Evolutionary conservation across 2,113 vertebrate genomes (phyloP), one percentile per base, ranked within the genome.

Genomic region (Corvus hawaiiensis): DNA sequence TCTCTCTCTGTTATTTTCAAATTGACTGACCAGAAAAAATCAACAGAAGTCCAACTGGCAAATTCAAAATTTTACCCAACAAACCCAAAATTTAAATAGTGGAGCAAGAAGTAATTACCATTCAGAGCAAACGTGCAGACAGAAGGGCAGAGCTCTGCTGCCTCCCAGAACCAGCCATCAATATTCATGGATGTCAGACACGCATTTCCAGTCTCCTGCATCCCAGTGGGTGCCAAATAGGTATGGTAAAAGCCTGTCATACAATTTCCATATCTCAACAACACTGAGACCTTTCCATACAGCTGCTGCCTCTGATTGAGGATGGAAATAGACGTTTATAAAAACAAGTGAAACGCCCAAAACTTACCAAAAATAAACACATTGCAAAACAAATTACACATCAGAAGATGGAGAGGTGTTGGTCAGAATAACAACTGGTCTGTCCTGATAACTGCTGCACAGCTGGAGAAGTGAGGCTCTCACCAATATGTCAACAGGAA

Each of bases 101-200:
- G 2, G 61, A 68, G 37, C 2, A 4, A 64, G 69, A 48, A 75
- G 33, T 9, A n/a, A 35, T 68, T 55, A 46, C 23, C n/a, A 19
- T n/a, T 89, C 66, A 75, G 69, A 87, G 73, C n/a, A 78, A 87
- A 41, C 0, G 2, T 2, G 1, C 5, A 2, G 64, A 35, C 0
- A 0, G 32, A 52, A 80, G 35, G 72, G 84, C 54, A 54, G 84
- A 89, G 61, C 44, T 91, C 54, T 61, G 52, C 80, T 78, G 91
- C 69, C 66, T 94, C 62, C n/a, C 76, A 71, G 88, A 72, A 27
- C 20, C 39, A 95, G 73, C 35, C 69, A 84, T 87, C 71, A 87
- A 83, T 91, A 95, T 90, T 94, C 72, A 92, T 28, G 77, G 72
- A 30, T 63, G 81, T 85, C 74, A 97, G 58, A 93, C 43, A 69